phyloP scores from a whole-genome alignment of 2,888 invertebrate genomes.

The Brachyptera risi region DNA sequence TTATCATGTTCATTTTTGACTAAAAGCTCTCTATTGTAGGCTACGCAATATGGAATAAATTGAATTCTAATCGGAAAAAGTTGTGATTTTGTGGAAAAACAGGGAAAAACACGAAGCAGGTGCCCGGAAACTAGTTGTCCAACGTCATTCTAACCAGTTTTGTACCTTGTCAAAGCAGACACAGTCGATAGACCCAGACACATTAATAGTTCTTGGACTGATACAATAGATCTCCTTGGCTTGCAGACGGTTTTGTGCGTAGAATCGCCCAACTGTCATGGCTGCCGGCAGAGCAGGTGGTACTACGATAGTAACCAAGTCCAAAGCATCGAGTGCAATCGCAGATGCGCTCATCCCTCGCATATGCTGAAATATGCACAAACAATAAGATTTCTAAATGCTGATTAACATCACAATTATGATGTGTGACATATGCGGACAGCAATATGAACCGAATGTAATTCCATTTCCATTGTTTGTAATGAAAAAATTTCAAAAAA shows the following conservation, averaged over 20 bases:
- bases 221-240: conserved; percentile 82
- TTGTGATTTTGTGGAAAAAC: neutral
- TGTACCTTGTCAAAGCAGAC: conserved; percentile 86
- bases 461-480: too few relatives aligned
- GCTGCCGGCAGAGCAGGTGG: conserved; percentile 95
- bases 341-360: conserved; percentile 57
- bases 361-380: too few relatives aligned
- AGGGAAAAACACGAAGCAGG: neutral
- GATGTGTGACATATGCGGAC: too few relatives aligned
- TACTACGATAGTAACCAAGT: conserved; percentile 91
- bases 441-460: too few relatives aligned
- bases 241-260: conserved; percentile 81
- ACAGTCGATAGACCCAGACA: conserved; percentile 84
- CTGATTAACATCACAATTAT: too few relatives aligned
- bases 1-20: too few relatives aligned
- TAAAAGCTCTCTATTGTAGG: too few relatives aligned
- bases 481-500: too few relatives aligned
- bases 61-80: too few relatives aligned
- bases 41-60: too few relatives aligned
- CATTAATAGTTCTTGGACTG: conserved; percentile 88
- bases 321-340: conserved; percentile 74
- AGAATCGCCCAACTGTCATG: conserved; percentile 91
- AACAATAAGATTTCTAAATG: too few relatives aligned
- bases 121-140: neutral
- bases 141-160: neutral